Conservation (phyloP, 2,888 invertebrate species). For the Melitaea athalia region DNA sequence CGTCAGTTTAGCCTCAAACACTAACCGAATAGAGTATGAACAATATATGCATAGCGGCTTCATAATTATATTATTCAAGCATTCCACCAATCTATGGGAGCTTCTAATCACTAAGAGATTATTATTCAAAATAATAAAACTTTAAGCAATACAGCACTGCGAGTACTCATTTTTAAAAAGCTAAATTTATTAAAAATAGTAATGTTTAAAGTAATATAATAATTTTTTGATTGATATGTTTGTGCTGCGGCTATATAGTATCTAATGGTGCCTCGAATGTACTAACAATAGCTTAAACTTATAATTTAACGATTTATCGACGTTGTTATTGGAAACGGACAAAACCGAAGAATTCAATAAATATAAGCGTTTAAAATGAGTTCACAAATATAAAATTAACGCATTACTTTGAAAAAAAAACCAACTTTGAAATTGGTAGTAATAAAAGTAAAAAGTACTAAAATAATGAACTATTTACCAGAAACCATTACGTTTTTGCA, state of each 20-base stretch:
- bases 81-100: neutral
- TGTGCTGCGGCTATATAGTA: slow-evolving; percentile 20
- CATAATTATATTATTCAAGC: neutral
- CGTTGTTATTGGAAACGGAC: slow-evolving; percentile 22
- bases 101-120: neutral
- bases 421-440: no score
- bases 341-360: neutral
- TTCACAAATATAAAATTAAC: no score
- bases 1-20: slow-evolving; percentile 56
- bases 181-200: neutral
- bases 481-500: no score
- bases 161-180: neutral
- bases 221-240: slow-evolving; percentile 25
- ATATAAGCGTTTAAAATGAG: neutral
- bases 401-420: no score
- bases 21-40: slow-evolving; percentile 34
- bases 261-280: slow-evolving; percentile 20
- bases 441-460: no score
- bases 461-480: no score
- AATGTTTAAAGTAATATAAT: neutral
- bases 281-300: slow-evolving; percentile 10
- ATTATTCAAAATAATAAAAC: neutral
- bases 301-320: slow-evolving; percentile 5
- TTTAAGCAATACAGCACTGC: neutral
- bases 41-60: slow-evolving; percentile 7